Base-by-base conservation (phyloP, 2,888 invertebrate genomes). In the Tachina grossa region DNA sequence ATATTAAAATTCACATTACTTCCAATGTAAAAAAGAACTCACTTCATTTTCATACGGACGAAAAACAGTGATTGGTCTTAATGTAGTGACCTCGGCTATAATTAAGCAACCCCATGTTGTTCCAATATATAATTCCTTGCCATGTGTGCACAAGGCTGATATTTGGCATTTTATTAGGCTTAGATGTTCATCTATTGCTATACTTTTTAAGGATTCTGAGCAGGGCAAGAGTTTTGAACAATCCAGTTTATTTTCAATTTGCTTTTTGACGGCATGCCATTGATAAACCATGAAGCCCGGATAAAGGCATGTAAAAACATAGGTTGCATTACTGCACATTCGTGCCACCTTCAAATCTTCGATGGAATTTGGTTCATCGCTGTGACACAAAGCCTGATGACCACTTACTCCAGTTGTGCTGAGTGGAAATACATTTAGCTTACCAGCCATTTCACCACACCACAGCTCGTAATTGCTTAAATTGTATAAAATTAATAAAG, bases 41-140 rank as follows among this genome's bases (percentile, higher is more conserved):
- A 96, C 96, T 92, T 97, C 96, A 88, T 96, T 96, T 92, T 97
- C 97, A 90, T 97, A 97, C 0, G 98, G 97, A 53, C 98, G 94
- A 93, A 98, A 98, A n/a, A 98, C 96, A 5, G 97, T 97, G 81
- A 98, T 95, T 0, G 98, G 98, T 3, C 97, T 93, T 88, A 98
- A 94, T 0, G 96, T 95, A 79, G 94, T 93, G 19, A 96, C 95
- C 91, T 98, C 98, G 0, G 97, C 97, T 9, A 98, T 96, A 74
- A 99, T 96, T 63, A 99, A 93, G 91, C 98, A 98, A 39, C 99
- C 99, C 96, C 97, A 97, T 9, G 97, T 97, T 0, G 99, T 99
- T 63, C 99, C 99, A 85, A 97, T 96, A 92, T 97, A 98, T 55
- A 98, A 93, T 89, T 96, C 95, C 45, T 95, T 94, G 47, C 94